A percentile compares a stretch with the other conserved stretches of the same genome.
phyloP scores from a whole-genome alignment of 2,888 invertebrate species.

The Brachycybe producta region DNA sequence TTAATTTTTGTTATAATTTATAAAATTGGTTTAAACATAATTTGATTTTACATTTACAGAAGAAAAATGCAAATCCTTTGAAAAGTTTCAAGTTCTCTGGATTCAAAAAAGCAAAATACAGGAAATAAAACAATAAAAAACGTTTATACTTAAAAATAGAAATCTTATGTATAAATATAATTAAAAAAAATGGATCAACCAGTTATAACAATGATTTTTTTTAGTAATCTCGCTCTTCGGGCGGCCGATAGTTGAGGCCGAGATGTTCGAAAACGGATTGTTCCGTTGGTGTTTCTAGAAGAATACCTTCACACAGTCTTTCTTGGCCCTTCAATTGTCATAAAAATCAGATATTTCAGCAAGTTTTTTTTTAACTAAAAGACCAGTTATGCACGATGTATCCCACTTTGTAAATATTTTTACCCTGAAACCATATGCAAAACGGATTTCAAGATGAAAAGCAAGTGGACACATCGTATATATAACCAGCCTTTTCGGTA shows the following conservation, averaged over 20 bases:
- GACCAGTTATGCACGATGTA: no score
- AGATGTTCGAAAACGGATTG: constrained; percentile 36
- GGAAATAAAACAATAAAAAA: background rate
- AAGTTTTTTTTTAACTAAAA: no score
- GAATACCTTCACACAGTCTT: constrained; percentile 33
- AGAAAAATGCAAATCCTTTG: constrained; percentile 51
- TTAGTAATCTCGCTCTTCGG: constrained; percentile 37
- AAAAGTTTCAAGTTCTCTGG: constrained; percentile 50
- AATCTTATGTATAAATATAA: background rate
- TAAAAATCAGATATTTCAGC: no score
- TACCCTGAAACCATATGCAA: no score
- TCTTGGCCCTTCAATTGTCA: constrained; percentile 33
- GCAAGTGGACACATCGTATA: no score
- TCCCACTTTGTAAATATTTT: no score
- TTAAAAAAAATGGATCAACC: background rate
- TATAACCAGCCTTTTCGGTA: no score
- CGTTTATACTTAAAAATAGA: background rate
- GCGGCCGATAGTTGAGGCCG: constrained; percentile 35
- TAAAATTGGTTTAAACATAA: constrained; percentile 13
- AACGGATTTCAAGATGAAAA: no score
- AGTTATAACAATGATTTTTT: background rate
- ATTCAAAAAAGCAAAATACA: constrained; percentile 36
- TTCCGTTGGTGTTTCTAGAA: constrained; percentile 36
- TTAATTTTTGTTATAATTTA: constrained; percentile 8
- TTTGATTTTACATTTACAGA: constrained; percentile 38